Percentiles rank a stretch among this genome's conserved stretches.
Evolutionary conservation across 2,888 invertebrate genomes (phyloP).

Genomic region (Spicauda simplicius): DNA sequence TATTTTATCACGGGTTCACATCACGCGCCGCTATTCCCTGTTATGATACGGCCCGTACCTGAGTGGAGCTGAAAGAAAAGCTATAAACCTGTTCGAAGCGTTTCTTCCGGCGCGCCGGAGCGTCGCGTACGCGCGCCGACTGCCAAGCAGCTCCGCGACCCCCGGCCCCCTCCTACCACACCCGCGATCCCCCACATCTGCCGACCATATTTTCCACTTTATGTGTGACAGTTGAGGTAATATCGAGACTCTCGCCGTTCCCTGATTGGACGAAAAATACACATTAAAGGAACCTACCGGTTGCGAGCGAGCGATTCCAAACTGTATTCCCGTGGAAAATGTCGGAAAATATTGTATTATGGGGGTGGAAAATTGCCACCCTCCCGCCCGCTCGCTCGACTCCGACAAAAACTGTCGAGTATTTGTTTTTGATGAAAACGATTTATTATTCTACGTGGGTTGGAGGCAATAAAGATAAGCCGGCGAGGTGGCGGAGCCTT

Average conservation of each 20-base stretch:
- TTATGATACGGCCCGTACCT: constrained; percentile 85
- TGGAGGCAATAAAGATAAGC: constrained; percentile 86
- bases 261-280: constrained; percentile 86
- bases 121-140: constrained; percentile 81
- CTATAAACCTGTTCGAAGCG: constrained; percentile 84
- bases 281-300: constrained; percentile 85
- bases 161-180: constrained; percentile 50
- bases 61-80: constrained; percentile 85
- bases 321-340: constrained; percentile 86
- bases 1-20: constrained; percentile 85
- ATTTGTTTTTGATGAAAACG: constrained; percentile 86
- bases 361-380: constrained; percentile 85
- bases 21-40: constrained; percentile 85
- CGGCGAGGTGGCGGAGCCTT: constrained; percentile 85
- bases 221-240: constrained; percentile 86
- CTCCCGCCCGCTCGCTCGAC: constrained; percentile 81
- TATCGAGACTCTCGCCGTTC: constrained; percentile 85
- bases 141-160: constrained; percentile 64
- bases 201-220: constrained; percentile 86
- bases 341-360: constrained; percentile 85
- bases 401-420: constrained; percentile 85
- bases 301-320: constrained; percentile 83
- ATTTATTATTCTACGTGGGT: constrained; percentile 86
- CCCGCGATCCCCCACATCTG: constrained; percentile 75
- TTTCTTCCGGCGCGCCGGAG: constrained; percentile 81